A percentile compares a stretch with the other conserved stretches of the same genome.
Conservation (phyloP, 1,140 invertebrate species). For the Megalopta genalis region DNA sequence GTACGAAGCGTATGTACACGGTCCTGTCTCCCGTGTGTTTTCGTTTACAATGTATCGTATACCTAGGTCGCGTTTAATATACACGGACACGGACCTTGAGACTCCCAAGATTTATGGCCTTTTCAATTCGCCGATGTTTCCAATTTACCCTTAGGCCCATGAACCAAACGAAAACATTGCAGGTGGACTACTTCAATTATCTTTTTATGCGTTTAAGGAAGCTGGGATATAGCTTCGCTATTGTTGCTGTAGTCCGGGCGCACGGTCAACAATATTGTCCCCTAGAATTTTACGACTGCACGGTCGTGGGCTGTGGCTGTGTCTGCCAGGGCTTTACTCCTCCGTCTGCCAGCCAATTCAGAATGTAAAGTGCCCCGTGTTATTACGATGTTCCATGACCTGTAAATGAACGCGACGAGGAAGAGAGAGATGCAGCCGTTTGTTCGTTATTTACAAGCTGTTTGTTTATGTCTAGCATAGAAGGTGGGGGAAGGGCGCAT, state of each 20-base stretch:
- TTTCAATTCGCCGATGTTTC: background rate
- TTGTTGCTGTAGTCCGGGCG: background rate
- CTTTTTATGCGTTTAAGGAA: background rate
- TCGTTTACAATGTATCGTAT: background rate
- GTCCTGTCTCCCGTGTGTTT: background rate
- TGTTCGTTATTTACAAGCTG: conserved; percentile 22
- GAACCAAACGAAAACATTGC: background rate
- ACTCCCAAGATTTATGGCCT: background rate
- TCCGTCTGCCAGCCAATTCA: background rate
- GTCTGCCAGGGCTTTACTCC: background rate
- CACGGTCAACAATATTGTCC: conserved; percentile 13
- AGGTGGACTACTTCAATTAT: background rate
- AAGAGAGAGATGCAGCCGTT: background rate
- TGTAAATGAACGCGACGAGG: background rate
- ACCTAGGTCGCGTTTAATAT: background rate
- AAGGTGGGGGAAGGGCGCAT: background rate
- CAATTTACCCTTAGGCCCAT: background rate
- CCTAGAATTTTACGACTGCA: conserved; percentile 5
- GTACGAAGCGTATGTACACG: background rate
- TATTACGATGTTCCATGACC: background rate
- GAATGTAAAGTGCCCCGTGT: too few species aligned
- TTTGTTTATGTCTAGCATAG: conserved; percentile 39
- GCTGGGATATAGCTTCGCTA: background rate
- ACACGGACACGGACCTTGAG: background rate
- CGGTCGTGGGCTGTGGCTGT: background rate